These are phyloP conservation scores for Chionodraco myersi DNA, from an alignment of 2,113 vertebrate species.

Conservation along the genomic window DNA sequence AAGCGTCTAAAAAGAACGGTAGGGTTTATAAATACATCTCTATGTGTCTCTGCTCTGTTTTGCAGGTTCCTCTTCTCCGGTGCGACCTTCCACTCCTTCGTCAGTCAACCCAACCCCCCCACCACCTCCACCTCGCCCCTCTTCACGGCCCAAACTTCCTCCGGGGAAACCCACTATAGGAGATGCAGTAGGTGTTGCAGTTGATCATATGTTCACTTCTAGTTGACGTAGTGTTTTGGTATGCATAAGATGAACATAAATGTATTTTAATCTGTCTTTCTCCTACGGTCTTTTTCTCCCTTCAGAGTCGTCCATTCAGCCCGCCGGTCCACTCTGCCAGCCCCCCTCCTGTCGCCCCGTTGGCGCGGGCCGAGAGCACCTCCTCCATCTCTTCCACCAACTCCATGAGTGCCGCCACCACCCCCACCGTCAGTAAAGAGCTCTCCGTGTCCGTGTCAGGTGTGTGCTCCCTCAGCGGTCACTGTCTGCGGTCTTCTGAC, in stretches of 20 bases:
- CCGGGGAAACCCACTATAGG: constrained; percentile 89
- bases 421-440: constrained; percentile 95
- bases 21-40: neutral
- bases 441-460: constrained; percentile 86
- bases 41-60: neutral
- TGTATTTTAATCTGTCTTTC: neutral
- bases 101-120: constrained; percentile 85
- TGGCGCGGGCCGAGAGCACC: constrained; percentile 97
- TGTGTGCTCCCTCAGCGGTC: constrained; percentile 67
- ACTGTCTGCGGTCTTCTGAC: constrained; percentile 2
- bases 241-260: neutral
- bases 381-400: constrained; percentile 98
- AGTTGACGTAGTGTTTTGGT: neutral
- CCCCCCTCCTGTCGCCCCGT: constrained; percentile 94
- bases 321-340: constrained; percentile 94
- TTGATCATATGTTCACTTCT: neutral
- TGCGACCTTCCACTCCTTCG: constrained; percentile 88
- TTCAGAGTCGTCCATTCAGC: constrained; percentile 93
- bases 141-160: constrained; percentile 93
- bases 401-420: constrained; percentile 96
- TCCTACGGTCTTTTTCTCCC: neutral
- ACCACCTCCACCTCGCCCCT: constrained; percentile 91
- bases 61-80: constrained; percentile 92
- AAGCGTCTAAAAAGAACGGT: neutral
- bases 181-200: constrained; percentile 86